Conservation (phyloP, 53 echinoderm and acorn worm species). For the Paracentrotus lividus region DNA sequence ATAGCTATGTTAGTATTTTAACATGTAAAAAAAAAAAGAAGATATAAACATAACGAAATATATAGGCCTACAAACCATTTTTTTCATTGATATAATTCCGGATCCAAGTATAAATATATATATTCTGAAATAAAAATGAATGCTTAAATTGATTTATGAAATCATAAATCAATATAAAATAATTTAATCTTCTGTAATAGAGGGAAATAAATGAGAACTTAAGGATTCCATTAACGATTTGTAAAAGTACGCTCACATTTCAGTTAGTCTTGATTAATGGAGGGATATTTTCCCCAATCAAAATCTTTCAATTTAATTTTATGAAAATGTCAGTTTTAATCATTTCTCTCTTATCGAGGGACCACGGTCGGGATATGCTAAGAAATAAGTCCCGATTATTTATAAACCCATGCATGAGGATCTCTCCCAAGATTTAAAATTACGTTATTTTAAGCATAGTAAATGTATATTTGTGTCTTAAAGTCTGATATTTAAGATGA, state of each 20-base stretch:
- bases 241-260: background rate
- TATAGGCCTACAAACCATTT: too few species aligned
- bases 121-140: too few species aligned
- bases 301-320: background rate
- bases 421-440: too few species aligned
- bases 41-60: too few species aligned
- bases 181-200: background rate
- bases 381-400: too few species aligned
- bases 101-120: too few species aligned
- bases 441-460: background rate
- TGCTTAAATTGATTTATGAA: too few species aligned
- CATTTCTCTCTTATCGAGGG: background rate
- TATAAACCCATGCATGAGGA: too few species aligned
- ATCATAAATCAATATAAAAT: too few species aligned
- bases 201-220: background rate
- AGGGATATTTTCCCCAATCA: background rate
- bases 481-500: background rate
- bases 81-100: too few species aligned
- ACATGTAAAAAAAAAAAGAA: too few species aligned
- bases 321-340: conserved; percentile 8
- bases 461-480: background rate
- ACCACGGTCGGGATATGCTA: background rate
- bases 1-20: too few species aligned
- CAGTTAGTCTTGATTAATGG: background rate
- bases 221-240: background rate